Evolutionary conservation across 2,797 vertebrate genomes (phyloP).

Genomic region (Botia kubotai): DNA sequence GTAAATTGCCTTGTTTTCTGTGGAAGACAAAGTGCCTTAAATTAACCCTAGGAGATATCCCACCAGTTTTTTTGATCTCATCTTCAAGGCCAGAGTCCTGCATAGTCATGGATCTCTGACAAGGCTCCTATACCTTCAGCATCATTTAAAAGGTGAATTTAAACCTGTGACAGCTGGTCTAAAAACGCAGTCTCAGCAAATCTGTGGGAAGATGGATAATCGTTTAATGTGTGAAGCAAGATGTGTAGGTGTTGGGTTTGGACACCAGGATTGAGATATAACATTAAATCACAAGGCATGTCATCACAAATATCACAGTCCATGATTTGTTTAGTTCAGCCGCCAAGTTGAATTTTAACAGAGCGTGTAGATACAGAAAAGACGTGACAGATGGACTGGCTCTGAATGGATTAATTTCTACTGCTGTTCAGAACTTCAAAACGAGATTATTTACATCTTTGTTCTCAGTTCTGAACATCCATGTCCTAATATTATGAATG

Average conservation of each 20-base stretch:
- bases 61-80: conserved; percentile 47
- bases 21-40: conserved; percentile 55
- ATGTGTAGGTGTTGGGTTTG: not conserved
- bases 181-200: conserved; percentile 48
- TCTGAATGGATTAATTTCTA: conserved; percentile 24
- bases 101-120: not conserved
- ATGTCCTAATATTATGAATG: conserved; percentile 69
- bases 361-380: not conserved
- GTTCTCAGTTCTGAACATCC: conserved; percentile 59
- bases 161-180: conserved; percentile 49
- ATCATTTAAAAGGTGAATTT: conserved; percentile 60
- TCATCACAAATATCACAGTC: conserved; percentile 11
- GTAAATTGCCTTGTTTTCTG: conserved; percentile 40
- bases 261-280: conserved; percentile 4
- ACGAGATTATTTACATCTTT: conserved; percentile 47
- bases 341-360: conserved; percentile 10
- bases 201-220: conserved; percentile 5
- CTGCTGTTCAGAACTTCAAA: conserved; percentile 46
- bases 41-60: conserved; percentile 49
- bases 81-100: conserved; percentile 19
- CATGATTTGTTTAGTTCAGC: conserved; percentile 7
- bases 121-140: conserved; percentile 58
- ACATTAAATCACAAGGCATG: conserved; percentile 15
- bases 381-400: conserved; percentile 6
- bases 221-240: conserved; percentile 18